phyloP scores from a whole-genome alignment of 2,113 vertebrate genomes.

The Megalops atlanticus region DNA sequence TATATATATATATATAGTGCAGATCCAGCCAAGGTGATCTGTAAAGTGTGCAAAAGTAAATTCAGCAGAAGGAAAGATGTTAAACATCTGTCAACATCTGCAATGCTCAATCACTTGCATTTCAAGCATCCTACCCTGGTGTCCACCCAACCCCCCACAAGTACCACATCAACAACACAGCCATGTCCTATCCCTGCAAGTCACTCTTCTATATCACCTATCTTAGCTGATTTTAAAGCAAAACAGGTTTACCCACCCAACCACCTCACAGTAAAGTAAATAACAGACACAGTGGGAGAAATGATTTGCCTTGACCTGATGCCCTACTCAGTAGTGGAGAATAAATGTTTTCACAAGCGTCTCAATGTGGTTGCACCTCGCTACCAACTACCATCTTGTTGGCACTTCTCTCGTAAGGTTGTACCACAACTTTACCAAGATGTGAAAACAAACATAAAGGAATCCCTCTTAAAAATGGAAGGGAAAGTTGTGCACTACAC shows the following conservation, averaged over 20 bases:
- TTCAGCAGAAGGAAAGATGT: no score
- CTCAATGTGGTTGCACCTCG: neutral
- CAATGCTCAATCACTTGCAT: neutral
- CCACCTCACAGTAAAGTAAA: neutral
- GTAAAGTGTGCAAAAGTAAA: no score
- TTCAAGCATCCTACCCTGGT: neutral
- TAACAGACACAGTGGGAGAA: constrained; percentile 1
- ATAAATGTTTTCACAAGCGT: constrained; percentile 2
- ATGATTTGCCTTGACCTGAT: constrained; percentile 9
- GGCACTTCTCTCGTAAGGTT: no score
- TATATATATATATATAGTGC: no score
- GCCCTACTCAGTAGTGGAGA: constrained; percentile 12
- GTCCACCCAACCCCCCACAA: neutral
- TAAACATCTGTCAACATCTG: no score
- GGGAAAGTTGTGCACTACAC: no score
- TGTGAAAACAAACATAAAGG: no score
- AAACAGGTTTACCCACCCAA: no score
- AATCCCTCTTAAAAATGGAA: no score
- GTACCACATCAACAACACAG: neutral
- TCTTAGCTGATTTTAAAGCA: neutral
- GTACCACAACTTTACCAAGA: no score
- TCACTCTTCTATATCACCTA: constrained; percentile 10
- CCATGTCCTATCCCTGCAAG: constrained; percentile 12
- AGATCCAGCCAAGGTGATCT: neutral
- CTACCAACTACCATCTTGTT: no score